Base-by-base conservation (phyloP, 2,113 vertebrate genomes). In the Microcebus lehilahytsara region DNA sequence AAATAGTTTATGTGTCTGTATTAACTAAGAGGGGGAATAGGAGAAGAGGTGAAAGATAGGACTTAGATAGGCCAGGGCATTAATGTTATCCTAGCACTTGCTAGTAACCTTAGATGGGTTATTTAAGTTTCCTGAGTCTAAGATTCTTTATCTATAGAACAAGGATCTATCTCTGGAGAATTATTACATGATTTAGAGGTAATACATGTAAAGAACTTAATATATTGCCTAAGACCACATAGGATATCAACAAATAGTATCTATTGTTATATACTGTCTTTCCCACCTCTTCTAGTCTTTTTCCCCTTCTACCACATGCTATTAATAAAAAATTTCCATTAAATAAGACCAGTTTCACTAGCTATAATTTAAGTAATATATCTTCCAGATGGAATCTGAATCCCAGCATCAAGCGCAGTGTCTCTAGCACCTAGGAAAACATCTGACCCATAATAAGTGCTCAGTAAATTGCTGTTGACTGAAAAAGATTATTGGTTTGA, bases 371-470 rank as follows among this genome's bases (percentile, higher is more conserved):
- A 66, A 97, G 71, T 72, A 93, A 80, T 84, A 62, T 19, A 71
- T 92, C 51, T 93, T 95, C 42, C 19, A 91, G 53, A 91, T 60
- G 94, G 62, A 95, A 64, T 93, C 81, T 77, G 5, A 93, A 91
- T 62, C 27, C 27, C 3, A 71, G 58, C 25, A 75, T 85, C 85
- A 94, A 85, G 22, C 11, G 42, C 11, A 67, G 34, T 96, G 49
- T 85, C 34, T 60, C 22, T 16, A 71, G 32, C 12, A 72, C n/a
- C 27, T 80, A 87, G 19, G 20, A 89, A 72, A 95, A 91, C 91
- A 23, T 17, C 32, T 85, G 42, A 25, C 23, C 13, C 56, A n/a
- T 88, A 74, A 91, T 74, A 91, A 94, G 96, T 86, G 34, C 20
- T 93, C 60, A 91, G 11, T 85, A 83, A 93, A 53, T 96, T 93